phyloP scores from a whole-genome alignment of 1,140 invertebrate genomes.

The Calosoma granatense region DNA sequence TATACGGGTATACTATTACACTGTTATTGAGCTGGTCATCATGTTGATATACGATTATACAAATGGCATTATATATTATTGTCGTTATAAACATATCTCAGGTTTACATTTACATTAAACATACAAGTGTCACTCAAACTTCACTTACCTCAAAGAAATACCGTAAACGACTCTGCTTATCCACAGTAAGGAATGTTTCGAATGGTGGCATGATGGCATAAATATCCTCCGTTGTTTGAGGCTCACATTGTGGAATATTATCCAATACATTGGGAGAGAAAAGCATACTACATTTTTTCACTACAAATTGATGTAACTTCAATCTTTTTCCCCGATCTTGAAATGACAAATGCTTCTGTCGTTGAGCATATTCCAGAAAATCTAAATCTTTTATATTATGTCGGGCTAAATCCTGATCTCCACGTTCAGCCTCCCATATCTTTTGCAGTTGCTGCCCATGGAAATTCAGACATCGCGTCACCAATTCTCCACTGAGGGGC shows the following conservation, averaged over 20 bases:
- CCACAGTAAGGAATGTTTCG: constrained; percentile 68
- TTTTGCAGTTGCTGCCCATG: constrained; percentile 78
- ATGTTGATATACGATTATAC: too few species aligned
- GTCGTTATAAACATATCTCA: too few species aligned
- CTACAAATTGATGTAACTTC: constrained; percentile 73
- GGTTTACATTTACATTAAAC: too few species aligned
- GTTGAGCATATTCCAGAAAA: constrained; percentile 63
- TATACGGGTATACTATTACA: too few species aligned
- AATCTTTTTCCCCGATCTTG: constrained; percentile 72
- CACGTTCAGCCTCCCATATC: constrained; percentile 70
- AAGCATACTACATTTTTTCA: constrained; percentile 59
- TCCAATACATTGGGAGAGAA: constrained; percentile 51
- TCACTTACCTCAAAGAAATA: constrained; percentile 70
- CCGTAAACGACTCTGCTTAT: constrained; percentile 56
- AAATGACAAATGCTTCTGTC: constrained; percentile 65
- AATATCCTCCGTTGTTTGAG: constrained; percentile 45
- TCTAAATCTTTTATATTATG: constrained; percentile 57
- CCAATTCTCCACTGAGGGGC: constrained; percentile 52
- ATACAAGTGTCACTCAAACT: too few species aligned
- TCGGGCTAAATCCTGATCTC: constrained; percentile 57
- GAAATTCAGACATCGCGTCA: constrained; percentile 64
- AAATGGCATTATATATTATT: too few species aligned
- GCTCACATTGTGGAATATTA: constrained; percentile 33
- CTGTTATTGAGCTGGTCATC: too few species aligned
- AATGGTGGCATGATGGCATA: constrained; percentile 77